A percentile compares a stretch with the other conserved stretches of the same genome.
Conservation (phyloP, 2,797 vertebrate species). For the Microctenopoma stevenorrisi region DNA sequence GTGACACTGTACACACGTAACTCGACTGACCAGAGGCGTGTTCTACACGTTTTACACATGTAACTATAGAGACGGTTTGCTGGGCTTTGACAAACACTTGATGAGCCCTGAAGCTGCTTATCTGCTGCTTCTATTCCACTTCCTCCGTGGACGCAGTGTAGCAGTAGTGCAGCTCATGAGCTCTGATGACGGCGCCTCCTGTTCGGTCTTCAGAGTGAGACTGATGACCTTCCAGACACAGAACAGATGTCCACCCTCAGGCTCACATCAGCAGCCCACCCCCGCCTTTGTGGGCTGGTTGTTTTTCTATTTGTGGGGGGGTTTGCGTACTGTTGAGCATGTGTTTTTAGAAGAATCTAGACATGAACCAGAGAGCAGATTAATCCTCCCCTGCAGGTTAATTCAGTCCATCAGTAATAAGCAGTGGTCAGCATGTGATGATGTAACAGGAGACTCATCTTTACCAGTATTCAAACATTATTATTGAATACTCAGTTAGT, state of each 20-base stretch:
- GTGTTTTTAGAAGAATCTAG: conserved; percentile 23
- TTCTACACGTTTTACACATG: not conserved
- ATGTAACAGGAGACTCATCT: conserved; percentile 47
- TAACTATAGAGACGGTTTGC: not conserved
- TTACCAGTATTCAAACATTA: not conserved
- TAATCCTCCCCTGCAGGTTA: conserved; percentile 51
- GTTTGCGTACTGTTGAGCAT: not conserved
- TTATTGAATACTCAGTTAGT: no score
- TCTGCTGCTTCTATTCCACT: not conserved
- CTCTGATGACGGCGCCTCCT: not conserved
- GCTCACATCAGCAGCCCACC: not conserved
- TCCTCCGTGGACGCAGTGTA: not conserved
- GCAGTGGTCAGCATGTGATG: conserved; percentile 42
- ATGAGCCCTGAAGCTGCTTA: not conserved
- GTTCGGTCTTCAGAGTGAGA: no score
- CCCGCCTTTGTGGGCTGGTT: not conserved
- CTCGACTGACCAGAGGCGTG: not conserved
- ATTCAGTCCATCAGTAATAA: conserved; percentile 37
- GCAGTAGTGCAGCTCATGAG: not conserved
- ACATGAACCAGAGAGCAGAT: conserved; percentile 24
- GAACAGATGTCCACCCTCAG: conserved; percentile 14
- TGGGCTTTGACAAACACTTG: not conserved
- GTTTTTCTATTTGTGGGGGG: not conserved
- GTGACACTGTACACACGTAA: not conserved
- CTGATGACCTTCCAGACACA: not conserved